These are phyloP conservation scores for Chloroceryle aenea DNA, from an alignment of 2,113 vertebrate genomes.

Conservation along the genomic window DNA sequence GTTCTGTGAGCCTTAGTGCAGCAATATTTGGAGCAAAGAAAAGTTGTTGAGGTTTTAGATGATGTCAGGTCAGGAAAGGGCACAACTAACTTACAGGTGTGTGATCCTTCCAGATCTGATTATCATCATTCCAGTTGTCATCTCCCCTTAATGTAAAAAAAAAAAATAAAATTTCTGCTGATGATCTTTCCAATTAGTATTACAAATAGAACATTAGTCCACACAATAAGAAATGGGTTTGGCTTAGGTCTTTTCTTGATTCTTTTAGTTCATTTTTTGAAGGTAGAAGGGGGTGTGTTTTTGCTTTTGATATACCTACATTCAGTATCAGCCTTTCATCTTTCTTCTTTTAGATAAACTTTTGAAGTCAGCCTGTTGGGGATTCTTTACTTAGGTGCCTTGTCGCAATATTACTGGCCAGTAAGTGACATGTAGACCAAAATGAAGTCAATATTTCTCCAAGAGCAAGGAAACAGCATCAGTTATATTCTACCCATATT, in stretches of 20 bases:
- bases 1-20: neutral
- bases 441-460: neutral
- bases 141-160: neutral
- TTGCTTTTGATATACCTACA: neutral
- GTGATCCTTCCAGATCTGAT: neutral
- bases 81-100: rapidly evolving
- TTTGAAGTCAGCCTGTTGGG: neutral
- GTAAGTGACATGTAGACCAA: neutral
- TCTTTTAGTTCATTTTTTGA: neutral
- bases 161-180: neutral
- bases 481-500: neutral
- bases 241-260: neutral
- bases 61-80: neutral
- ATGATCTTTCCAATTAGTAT: neutral
- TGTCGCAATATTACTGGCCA: neutral
- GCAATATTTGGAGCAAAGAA: rapidly evolving
- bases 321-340: neutral
- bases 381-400: neutral
- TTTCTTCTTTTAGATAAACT: neutral
- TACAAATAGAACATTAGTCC: neutral
- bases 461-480: neutral
- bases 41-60: neutral
- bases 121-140: neutral
- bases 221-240: neutral
- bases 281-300: neutral